Evolutionary conservation across 37 sponge, comb jelly and placozoan species (phyloP).

Genomic region (Petrosia ficiformis): DNA sequence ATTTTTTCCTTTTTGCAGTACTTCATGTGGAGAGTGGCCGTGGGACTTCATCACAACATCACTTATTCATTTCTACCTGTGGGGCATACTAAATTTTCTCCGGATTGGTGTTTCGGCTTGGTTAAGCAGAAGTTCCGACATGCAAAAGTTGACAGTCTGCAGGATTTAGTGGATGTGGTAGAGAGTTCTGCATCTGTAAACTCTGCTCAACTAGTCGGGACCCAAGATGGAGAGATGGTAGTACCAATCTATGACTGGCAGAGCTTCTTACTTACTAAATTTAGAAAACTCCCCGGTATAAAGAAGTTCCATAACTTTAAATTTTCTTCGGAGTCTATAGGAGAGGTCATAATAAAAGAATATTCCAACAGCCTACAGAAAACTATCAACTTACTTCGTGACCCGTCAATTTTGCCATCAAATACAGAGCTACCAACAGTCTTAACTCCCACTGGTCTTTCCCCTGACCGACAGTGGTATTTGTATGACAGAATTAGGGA

Average conservation of each 20-base stretch:
- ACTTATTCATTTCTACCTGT: too few species aligned
- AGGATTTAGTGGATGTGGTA: neutral
- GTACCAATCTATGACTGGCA: constrained; percentile 11
- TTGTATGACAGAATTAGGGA: constrained; percentile 1
- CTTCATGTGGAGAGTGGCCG: too few species aligned
- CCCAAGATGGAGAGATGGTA: neutral
- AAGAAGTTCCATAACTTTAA: constrained; percentile 9
- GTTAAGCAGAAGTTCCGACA: neutral
- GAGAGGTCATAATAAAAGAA: constrained; percentile 1
- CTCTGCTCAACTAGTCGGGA: constrained; percentile 6
- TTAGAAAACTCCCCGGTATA: neutral
- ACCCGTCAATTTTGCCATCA: neutral
- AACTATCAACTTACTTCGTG: neutral
- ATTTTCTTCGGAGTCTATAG: neutral
- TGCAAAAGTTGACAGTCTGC: too few species aligned
- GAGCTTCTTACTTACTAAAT: neutral
- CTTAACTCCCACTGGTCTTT: constrained; percentile 1
- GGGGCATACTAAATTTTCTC: too few species aligned
- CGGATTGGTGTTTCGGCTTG: too few species aligned
- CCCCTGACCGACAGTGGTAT: neutral
- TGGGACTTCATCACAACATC: too few species aligned
- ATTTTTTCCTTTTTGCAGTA: too few species aligned
- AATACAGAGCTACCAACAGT: neutral
- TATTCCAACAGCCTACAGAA: neutral
- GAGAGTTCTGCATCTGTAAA: neutral